phyloP scores from a whole-genome alignment of 2,113 vertebrate species.

The Seriola aureovittata region DNA sequence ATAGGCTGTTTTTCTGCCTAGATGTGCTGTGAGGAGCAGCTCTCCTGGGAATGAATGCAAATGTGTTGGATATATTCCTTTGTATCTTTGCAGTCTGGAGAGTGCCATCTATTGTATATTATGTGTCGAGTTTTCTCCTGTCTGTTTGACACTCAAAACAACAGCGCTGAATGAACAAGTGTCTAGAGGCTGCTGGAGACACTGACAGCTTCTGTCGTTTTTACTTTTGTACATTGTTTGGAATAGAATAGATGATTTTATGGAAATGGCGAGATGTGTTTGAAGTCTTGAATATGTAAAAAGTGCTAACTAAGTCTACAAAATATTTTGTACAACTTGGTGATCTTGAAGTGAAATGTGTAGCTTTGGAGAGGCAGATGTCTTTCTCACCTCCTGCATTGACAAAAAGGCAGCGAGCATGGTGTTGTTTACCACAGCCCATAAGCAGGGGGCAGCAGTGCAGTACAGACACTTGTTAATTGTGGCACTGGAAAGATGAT shows the following conservation, averaged over 20 bases:
- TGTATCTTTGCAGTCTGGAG: slow-evolving; percentile 66
- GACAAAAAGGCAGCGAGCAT: neutral
- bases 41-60: slow-evolving; percentile 76
- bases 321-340: slow-evolving; percentile 45
- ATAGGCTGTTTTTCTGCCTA: slow-evolving; percentile 62
- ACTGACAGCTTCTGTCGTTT: slow-evolving; percentile 55
- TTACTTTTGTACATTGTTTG: slow-evolving; percentile 54
- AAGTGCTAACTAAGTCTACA: slow-evolving; percentile 9
- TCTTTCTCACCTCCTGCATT: slow-evolving; percentile 16
- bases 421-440: slow-evolving; percentile 51
- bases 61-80: slow-evolving; percentile 73
- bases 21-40: slow-evolving; percentile 60
- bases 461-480: slow-evolving; percentile 48
- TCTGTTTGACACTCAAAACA: slow-evolving; percentile 69
- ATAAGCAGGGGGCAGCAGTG: slow-evolving; percentile 67
- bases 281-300: slow-evolving; percentile 50
- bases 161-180: slow-evolving; percentile 57
- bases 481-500: slow-evolving; percentile 32
- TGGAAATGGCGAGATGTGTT: slow-evolving; percentile 33
- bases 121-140: slow-evolving; percentile 51
- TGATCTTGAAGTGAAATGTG: slow-evolving; percentile 16
- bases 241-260: slow-evolving; percentile 42
- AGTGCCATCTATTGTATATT: slow-evolving; percentile 64
- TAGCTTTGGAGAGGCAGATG: slow-evolving; percentile 21
- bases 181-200: slow-evolving; percentile 49